A percentile compares a stretch with the other conserved stretches of the same genome.
phyloP scores from a whole-genome alignment of 2,888 invertebrate species.

The Augochlorella aurata region DNA sequence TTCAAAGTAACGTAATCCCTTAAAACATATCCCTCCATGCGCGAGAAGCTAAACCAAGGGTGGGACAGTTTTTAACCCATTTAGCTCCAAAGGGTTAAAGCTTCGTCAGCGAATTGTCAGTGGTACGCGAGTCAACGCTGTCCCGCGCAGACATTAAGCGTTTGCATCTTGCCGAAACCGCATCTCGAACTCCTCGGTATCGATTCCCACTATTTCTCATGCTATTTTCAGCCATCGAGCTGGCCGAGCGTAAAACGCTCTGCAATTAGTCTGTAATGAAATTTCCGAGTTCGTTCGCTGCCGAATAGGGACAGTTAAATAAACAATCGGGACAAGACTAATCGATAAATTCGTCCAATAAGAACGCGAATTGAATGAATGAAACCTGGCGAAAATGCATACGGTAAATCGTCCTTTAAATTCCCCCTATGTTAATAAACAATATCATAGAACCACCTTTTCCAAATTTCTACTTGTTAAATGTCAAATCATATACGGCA shows the following conservation, averaged over 20 bases:
- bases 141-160: background rate
- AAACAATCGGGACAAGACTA: background rate
- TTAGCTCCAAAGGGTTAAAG: background rate
- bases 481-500: no score
- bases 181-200: conserved; percentile 6
- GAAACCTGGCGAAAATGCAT: background rate
- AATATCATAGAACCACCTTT: background rate
- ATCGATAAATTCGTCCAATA: background rate
- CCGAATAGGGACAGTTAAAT: background rate
- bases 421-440: no score
- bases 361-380: background rate
- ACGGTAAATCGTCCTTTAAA: no score
- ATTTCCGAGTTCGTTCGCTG: background rate
- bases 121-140: background rate
- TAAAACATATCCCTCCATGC: no score
- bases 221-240: conserved; percentile 11
- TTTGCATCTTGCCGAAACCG: conserved; percentile 10
- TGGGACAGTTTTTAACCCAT: no score
- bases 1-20: no score
- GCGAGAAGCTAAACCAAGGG: no score
- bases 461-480: background rate
- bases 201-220: conserved; percentile 14
- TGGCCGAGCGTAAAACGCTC: background rate
- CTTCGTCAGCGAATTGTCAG: background rate
- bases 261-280: background rate